A percentile compares a stretch with the other conserved stretches of the same genome.
Evolutionary conservation across 2,888 invertebrate species (phyloP).

Genomic region (Dascillus cervinus): DNA sequence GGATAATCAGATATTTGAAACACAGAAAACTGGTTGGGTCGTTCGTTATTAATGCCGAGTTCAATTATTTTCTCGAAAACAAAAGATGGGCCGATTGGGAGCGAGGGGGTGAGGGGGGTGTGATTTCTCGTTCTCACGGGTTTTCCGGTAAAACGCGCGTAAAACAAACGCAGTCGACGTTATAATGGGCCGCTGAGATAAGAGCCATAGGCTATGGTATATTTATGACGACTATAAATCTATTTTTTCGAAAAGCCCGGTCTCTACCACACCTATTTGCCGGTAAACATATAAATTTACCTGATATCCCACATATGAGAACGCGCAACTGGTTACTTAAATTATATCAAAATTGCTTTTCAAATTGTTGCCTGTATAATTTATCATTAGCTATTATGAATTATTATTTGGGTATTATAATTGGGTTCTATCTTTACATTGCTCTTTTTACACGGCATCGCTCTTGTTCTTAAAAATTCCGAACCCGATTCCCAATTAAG

Average conservation of each 20-base stretch:
- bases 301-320: constrained; percentile 18
- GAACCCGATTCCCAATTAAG: too few relatives aligned
- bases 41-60: too few relatives aligned
- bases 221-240: constrained; percentile 28
- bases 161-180: constrained; percentile 13
- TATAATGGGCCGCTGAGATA: constrained; percentile 16
- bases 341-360: constrained; percentile 19
- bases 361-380: constrained; percentile 18
- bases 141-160: constrained; percentile 12
- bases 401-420: constrained; percentile 18
- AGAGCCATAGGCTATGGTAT: constrained; percentile 21
- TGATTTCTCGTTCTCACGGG: constrained; percentile 17
- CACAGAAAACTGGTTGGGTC: too few relatives aligned
- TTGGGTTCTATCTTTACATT: too few relatives aligned
- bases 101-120: too few relatives aligned
- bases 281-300: constrained; percentile 18
- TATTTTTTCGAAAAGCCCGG: constrained; percentile 24
- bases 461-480: too few relatives aligned
- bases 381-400: constrained; percentile 16
- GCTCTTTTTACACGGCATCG: too few relatives aligned
- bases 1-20: too few relatives aligned
- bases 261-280: constrained; percentile 18
- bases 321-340: constrained; percentile 17
- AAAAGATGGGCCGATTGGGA: too few relatives aligned
- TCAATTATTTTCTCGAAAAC: too few relatives aligned